These are phyloP conservation scores for Malurus alboscapulatus DNA, from an alignment of 2,113 vertebrate genomes.

Conservation along the genomic window DNA sequence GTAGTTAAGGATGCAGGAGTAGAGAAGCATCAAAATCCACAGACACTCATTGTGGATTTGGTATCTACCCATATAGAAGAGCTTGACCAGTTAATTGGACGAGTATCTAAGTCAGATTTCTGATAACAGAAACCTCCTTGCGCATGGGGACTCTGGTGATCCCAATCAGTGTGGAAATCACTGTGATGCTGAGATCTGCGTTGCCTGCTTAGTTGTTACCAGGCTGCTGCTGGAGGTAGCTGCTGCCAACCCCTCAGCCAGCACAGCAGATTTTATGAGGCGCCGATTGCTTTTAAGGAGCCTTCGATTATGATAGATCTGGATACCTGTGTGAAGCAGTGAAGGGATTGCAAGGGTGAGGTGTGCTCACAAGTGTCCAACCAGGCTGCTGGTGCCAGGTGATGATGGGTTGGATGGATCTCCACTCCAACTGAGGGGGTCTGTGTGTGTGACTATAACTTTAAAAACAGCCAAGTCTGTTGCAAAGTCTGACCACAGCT, in stretches of 20 bases:
- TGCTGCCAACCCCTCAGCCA: neutral
- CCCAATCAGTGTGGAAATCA: neutral
- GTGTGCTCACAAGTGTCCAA: neutral
- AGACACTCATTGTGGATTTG: neutral
- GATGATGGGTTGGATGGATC: too few relatives aligned
- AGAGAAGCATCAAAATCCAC: neutral
- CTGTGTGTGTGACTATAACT: too few relatives aligned
- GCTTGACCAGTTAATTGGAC: neutral
- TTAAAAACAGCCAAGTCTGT: neutral
- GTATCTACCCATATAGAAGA: neutral
- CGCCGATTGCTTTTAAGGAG: neutral
- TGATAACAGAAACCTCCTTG: neutral
- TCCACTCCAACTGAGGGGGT: fast-evolving
- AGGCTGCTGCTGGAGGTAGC: neutral
- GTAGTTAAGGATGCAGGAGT: neutral
- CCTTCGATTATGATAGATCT: fast-evolving
- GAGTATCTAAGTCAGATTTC: neutral
- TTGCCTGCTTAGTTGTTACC: neutral
- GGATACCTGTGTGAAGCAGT: neutral
- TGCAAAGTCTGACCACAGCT: neutral
- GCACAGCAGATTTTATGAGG: neutral
- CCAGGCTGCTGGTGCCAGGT: neutral
- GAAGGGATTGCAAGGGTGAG: neutral
- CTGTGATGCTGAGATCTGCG: neutral
- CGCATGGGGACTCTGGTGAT: neutral